Percentiles rank a stretch among this genome's conserved stretches.
phyloP scores from a whole-genome alignment of 2,113 vertebrate genomes.

The Chaetops frenatus region DNA sequence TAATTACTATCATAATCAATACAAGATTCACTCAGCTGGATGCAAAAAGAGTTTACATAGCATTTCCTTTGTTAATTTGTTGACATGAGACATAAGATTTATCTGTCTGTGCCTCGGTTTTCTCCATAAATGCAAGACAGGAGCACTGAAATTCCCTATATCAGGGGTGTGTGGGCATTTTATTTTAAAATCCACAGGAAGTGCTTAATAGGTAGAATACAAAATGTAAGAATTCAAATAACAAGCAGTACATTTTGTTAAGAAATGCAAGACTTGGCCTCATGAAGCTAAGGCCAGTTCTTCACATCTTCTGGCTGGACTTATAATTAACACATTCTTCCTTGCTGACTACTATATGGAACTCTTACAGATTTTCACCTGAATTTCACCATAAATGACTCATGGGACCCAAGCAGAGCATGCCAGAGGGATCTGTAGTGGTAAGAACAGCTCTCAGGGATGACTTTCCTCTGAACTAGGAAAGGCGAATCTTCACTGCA shows the following conservation, averaged over 20 bases:
- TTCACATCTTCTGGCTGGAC: neutral
- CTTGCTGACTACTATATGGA: neutral
- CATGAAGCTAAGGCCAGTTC: neutral
- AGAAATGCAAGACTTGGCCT: neutral
- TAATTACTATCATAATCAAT: neutral
- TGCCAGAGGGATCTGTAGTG: neutral
- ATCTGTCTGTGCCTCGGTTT: neutral
- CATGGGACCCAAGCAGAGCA: neutral
- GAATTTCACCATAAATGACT: neutral
- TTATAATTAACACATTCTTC: neutral
- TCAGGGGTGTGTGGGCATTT: neutral
- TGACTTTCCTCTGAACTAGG: neutral
- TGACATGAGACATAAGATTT: neutral
- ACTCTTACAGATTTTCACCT: neutral
- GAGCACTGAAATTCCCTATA: neutral
- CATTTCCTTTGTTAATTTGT: neutral
- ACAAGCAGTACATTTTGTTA: neutral
- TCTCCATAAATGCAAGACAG: neutral
- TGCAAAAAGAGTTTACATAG: neutral
- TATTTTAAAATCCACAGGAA: neutral
- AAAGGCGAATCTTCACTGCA: neutral
- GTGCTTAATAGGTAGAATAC: neutral
- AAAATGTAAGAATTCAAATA: neutral
- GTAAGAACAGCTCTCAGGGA: neutral
- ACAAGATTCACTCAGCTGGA: neutral